Percentiles rank a stretch among this genome's conserved stretches.
These are phyloP conservation scores for Sarcophaga carnaria DNA, from an alignment of 2,888 invertebrate species.

Conservation along the genomic window DNA sequence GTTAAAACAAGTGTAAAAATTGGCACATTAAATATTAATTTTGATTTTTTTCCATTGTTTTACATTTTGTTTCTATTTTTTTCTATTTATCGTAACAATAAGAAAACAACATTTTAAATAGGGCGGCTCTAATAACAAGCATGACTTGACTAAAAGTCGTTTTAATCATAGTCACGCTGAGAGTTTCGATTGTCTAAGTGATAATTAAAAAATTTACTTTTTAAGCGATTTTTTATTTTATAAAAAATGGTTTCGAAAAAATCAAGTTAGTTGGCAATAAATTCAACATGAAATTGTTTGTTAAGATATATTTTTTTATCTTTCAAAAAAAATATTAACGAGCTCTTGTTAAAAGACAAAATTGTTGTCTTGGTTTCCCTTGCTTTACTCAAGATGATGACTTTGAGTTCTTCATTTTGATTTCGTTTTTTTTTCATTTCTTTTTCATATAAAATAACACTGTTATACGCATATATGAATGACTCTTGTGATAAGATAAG, in stretches of 20 bases:
- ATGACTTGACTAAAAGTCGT: constrained; percentile 7
- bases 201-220: constrained; percentile 32
- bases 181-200: constrained; percentile 26
- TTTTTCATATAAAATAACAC: constrained; percentile 46
- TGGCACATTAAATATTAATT: constrained; percentile 59
- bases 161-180: constrained; percentile 27
- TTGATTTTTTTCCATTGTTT: constrained; percentile 23
- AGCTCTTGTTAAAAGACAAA: constrained; percentile 43
- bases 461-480: constrained; percentile 31
- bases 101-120: constrained; percentile 6
- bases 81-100: neutral
- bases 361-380: constrained; percentile 7
- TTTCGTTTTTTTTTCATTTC: constrained; percentile 29
- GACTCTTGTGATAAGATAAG: constrained; percentile 63
- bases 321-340: constrained; percentile 32
- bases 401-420: constrained; percentile 71
- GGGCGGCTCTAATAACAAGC: constrained; percentile 16
- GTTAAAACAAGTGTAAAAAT: constrained; percentile 65
- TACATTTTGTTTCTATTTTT: neutral
- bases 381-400: constrained; percentile 49
- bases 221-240: neutral
- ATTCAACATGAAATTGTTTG: neutral
- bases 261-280: neutral
- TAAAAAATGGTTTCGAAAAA: constrained; percentile 1
- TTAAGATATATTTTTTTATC: neutral